phyloP scores from a whole-genome alignment of 2,888 invertebrate species.

The Bruchidius siliquastri region DNA sequence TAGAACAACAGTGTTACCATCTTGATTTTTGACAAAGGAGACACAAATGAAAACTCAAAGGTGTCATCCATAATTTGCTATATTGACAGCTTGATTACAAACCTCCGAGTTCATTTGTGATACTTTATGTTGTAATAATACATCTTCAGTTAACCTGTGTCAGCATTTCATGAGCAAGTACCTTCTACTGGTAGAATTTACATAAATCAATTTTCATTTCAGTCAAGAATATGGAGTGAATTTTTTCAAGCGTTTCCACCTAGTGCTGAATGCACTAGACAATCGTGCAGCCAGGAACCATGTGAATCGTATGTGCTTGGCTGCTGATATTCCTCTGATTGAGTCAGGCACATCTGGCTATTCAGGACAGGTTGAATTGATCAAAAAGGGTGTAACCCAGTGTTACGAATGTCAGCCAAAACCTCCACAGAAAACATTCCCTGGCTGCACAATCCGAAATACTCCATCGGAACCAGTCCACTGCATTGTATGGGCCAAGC shows the following conservation, averaged over 20 bases:
- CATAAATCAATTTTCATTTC: slow-evolving; percentile 40
- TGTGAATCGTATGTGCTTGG: slow-evolving; percentile 97
- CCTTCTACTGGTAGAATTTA: too few species aligned
- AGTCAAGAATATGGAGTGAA: slow-evolving; percentile 84
- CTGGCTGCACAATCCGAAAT: slow-evolving; percentile 98
- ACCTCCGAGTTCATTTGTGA: too few species aligned
- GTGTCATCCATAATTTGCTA: too few species aligned
- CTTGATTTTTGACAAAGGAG: too few species aligned
- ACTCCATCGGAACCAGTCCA: slow-evolving; percentile 99
- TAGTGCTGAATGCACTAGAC: slow-evolving; percentile 96
- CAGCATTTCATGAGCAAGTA: background rate
- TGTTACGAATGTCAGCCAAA: slow-evolving; percentile 97
- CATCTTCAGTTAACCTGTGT: too few species aligned
- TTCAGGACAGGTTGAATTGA: slow-evolving; percentile 90
- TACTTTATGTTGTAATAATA: too few species aligned
- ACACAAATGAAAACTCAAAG: too few species aligned
- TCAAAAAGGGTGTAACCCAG: slow-evolving; percentile 81
- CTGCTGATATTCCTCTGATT: slow-evolving; percentile 88
- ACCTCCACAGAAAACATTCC: slow-evolving; percentile 86
- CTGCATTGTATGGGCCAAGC: slow-evolving; percentile 99
- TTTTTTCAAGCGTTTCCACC: slow-evolving; percentile 85
- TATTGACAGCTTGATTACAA: too few species aligned
- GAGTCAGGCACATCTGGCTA: slow-evolving; percentile 98
- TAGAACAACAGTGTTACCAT: too few species aligned
- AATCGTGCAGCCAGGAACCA: slow-evolving; percentile 95